Percentiles rank a stretch among this genome's conserved stretches.
Conservation (phyloP, 2,888 invertebrate genomes). For the Napeogenes inachia region DNA sequence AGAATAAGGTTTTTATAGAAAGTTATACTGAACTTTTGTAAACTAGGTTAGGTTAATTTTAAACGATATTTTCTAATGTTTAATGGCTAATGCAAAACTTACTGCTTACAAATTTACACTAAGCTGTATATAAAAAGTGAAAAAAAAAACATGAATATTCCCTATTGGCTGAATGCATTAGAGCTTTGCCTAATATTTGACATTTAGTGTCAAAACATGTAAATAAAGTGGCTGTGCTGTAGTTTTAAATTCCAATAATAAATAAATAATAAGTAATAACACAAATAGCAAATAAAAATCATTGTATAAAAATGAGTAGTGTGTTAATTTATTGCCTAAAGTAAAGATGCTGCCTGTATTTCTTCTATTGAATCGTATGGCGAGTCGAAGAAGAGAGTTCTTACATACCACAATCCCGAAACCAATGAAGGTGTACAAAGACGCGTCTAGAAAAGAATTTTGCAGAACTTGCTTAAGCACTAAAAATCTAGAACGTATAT, state of each 20-base stretch:
- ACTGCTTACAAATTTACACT: too few relatives aligned
- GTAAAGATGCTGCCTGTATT: slow-evolving; percentile 47
- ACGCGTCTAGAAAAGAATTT: slow-evolving; percentile 23
- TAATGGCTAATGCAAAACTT: too few relatives aligned
- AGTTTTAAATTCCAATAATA: background rate
- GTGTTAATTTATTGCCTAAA: slow-evolving; percentile 1
- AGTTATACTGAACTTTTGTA: too few relatives aligned
- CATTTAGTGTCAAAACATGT: background rate
- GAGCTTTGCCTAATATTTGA: background rate
- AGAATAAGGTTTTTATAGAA: too few relatives aligned
- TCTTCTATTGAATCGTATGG: slow-evolving; percentile 43
- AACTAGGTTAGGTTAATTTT: too few relatives aligned
- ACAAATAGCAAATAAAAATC: background rate
- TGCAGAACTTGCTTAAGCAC: slow-evolving; percentile 56
- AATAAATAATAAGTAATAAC: background rate
- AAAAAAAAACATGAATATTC: too few relatives aligned
- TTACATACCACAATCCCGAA: slow-evolving; percentile 17
- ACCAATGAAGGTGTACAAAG: slow-evolving; percentile 9
- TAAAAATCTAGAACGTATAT: slow-evolving; percentile 47
- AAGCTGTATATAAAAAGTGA: too few relatives aligned
- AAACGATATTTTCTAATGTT: too few relatives aligned
- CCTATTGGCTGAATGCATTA: background rate
- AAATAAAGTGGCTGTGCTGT: slow-evolving; percentile 2
- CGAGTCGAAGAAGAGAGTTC: slow-evolving; percentile 32
- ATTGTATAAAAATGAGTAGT: background rate